Evolutionary conservation across 2,888 invertebrate species (phyloP), one percentile per base, ranked within the genome.

Genomic region (Drosophila testacea): DNA sequence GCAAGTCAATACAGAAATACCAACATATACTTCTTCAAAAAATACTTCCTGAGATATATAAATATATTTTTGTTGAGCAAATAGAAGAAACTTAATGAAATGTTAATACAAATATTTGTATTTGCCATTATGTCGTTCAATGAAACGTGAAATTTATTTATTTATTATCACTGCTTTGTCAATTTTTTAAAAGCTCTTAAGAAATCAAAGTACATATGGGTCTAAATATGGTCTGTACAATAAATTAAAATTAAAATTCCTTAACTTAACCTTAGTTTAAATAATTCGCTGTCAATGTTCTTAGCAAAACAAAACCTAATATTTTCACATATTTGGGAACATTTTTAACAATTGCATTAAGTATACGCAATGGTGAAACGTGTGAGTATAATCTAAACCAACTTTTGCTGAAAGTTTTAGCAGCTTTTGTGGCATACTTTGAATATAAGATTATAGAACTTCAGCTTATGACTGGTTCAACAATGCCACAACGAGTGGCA

Each of bases 361-460:
- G 63, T 28, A 56, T 44, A 50, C 55, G 48, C 63, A 54, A 9
- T 56, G 34, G 44, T 41, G 27, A 32, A 27, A 34, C 41, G 41
- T 50, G 32, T 50, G 27, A 60, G 50, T 27, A 34, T 41, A 39
- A 48, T 41, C 59, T 34, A 41, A 59, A 13, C 6, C 36, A 59
- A 22, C 36, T 48, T 46, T 39, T 59, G 41, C 2, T n/a, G 4
- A 46, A 10, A 28, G 30, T 38, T 50, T 32, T 30, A n/a, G 30
- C 34, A 59, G 57, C 42, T 32, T 38, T 61, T 69, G 10, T 55
- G 41, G 39, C 32, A 55, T 61, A 56, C 30, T 69, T 55, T 60
- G 59, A 60, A 55, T 57, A 71, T 69, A 50, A 63, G 52, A 63
- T 69, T 63, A 64, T 47, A 47, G 36, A 38, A 59, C 62, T 71